Conservation (phyloP, 2,113 vertebrate species). For the Aix galericulata region DNA sequence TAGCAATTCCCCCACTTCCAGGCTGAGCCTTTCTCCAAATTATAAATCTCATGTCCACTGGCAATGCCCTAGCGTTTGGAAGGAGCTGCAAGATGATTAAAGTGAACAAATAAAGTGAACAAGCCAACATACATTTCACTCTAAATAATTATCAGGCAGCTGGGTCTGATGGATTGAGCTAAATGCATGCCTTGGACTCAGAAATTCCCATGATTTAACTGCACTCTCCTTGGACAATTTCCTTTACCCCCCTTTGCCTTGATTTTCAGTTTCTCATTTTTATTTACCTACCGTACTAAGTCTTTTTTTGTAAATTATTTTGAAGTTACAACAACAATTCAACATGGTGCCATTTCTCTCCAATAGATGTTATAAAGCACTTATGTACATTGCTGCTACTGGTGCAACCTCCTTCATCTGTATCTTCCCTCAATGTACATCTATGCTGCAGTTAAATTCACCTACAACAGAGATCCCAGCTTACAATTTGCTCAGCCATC, state of each 20-base stretch:
- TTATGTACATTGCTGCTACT: neutral
- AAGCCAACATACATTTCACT: slow-evolving; percentile 14
- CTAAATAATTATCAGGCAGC: slow-evolving; percentile 32
- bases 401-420: neutral
- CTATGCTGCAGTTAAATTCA: neutral
- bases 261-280: neutral
- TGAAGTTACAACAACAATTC: neutral
- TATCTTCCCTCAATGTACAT: neutral
- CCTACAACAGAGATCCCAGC: neutral
- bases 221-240: neutral
- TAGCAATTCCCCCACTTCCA: neutral
- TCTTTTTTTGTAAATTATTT: neutral
- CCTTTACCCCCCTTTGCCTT: neutral
- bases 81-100: slow-evolving; percentile 4
- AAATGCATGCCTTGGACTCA: neutral
- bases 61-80: neutral
- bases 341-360: neutral
- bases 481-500: neutral
- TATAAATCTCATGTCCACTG: neutral
- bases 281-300: neutral
- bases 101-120: slow-evolving; percentile 29
- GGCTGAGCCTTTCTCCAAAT: neutral
- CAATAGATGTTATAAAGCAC: neutral
- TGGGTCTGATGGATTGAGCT: neutral
- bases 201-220: neutral